Evolutionary conservation across 2,888 invertebrate species (phyloP), one percentile per base, ranked within the genome.

Genomic region (Ecdyonurus torrentis): DNA sequence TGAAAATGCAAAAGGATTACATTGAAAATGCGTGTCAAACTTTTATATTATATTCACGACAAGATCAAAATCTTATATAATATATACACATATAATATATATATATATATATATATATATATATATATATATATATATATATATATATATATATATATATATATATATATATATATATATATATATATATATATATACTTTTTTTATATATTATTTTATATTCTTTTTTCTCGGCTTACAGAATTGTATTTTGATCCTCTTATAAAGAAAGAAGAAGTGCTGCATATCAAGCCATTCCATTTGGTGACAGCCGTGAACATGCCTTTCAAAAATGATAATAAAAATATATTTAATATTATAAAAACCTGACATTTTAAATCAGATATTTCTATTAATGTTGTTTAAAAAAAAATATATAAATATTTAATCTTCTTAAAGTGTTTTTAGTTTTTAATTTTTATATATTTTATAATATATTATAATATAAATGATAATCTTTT

Each of bases 11-110:
- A 50, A 7, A 10, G 55, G 55, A 55, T 55, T 55, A 55, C 55
- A 55, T 55, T 55, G 5, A 55, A 55, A 55, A 18, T 55, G 22
- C 55, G 10, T 55, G 55, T 55, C 55, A 55, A 55, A 55, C 55
- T 55, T 55, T 55, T 55, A 10, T 37, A 10, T 37, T 37, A 10
- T 37, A 37, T 37, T 15, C n/a, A n/a, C 37, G 37, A 37, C 37
- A 37, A 37, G 37, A 37, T 37, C 7, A 37, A 37, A 37, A 37
- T 37, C 37, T 37, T 37, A 10, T 10, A 37, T 15, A 37, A 37
- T 37, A n/a, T n/a, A n/a, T n/a, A n/a, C n/a, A n/a, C n/a, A n/a
- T n/a, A n/a, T n/a, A n/a, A n/a, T n/a, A n/a, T n/a, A n/a, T n/a
- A n/a, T n/a, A n/a, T n/a, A n/a, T n/a, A n/a, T n/a, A n/a, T n/a